phyloP scores from a whole-genome alignment of 2,797 vertebrate genomes.

The Platalea minor region DNA sequence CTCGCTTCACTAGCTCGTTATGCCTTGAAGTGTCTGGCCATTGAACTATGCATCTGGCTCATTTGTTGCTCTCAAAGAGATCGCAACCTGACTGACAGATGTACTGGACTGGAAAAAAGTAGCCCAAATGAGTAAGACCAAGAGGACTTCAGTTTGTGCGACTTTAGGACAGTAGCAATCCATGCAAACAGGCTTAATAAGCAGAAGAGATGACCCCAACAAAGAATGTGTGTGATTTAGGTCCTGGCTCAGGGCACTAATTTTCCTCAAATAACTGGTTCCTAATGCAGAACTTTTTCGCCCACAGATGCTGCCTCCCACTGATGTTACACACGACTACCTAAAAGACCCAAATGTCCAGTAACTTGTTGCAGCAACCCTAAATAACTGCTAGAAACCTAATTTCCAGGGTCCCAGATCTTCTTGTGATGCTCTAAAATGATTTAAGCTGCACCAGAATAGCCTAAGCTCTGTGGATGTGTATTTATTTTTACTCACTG shows the following conservation, averaged over 20 bases:
- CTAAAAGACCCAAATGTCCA: not conserved
- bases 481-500: conserved; percentile 46
- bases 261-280: not conserved
- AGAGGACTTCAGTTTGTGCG: conserved; percentile 23
- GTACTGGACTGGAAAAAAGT: conserved; percentile 55
- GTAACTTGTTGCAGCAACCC: not conserved
- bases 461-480: not conserved
- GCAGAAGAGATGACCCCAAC: not conserved
- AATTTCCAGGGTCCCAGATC: not conserved
- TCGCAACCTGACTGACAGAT: conserved; percentile 48
- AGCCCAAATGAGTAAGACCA: conserved; percentile 56
- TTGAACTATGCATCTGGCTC: conserved; percentile 69
- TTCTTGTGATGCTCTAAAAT: not conserved
- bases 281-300: not conserved
- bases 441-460: not conserved
- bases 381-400: not conserved
- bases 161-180: conserved; percentile 46
- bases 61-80: conserved; percentile 71
- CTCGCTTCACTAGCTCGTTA: conserved; percentile 71
- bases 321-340: accelerated
- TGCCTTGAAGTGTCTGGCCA: conserved; percentile 72
- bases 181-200: conserved; percentile 4
- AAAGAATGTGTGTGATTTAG: not conserved
- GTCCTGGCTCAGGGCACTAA: not conserved
- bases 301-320: not conserved